Evolutionary conservation across 1,140 invertebrate species (phyloP).

Genomic region (Tachypleus tridentatus): DNA sequence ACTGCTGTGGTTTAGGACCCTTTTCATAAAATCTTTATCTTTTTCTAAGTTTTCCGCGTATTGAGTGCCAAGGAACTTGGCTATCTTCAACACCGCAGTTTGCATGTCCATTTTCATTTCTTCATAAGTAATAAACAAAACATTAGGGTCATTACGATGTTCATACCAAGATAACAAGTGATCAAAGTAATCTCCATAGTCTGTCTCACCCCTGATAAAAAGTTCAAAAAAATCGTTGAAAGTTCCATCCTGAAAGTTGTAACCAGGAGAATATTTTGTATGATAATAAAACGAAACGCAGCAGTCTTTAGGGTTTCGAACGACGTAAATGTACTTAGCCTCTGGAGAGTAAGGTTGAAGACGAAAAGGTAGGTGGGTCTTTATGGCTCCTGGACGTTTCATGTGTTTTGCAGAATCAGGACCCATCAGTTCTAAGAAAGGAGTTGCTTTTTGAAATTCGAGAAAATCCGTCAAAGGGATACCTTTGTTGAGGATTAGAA

Average conservation of each 20-base stretch:
- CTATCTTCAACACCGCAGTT: conserved; percentile 7
- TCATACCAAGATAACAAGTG: conserved; percentile 31
- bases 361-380: conserved; percentile 62
- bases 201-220: conserved; percentile 29
- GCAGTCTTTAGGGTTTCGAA: conserved; percentile 72
- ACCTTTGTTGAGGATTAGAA: conserved; percentile 11
- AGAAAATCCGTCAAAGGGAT: not conserved
- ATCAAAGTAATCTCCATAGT: conserved; percentile 34
- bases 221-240: conserved; percentile 32
- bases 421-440: conserved; percentile 11
- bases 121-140: conserved; percentile 30
- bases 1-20: conserved; percentile 9
- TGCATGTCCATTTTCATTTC: conserved; percentile 18
- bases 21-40: conserved; percentile 10
- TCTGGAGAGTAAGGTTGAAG: conserved; percentile 42
- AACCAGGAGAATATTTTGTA: conserved; percentile 44
- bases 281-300: conserved; percentile 72
- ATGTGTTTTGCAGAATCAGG: conserved; percentile 4
- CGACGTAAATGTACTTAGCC: conserved; percentile 54
- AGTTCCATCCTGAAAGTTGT: conserved; percentile 19
- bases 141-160: conserved; percentile 27
- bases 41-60: conserved; percentile 16
- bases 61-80: conserved; percentile 16
- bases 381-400: conserved; percentile 26
- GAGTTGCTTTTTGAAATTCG: not conserved